These are phyloP conservation scores for Istiophorus platypterus DNA, from an alignment of 2,113 vertebrate species.

Conservation along the genomic window DNA sequence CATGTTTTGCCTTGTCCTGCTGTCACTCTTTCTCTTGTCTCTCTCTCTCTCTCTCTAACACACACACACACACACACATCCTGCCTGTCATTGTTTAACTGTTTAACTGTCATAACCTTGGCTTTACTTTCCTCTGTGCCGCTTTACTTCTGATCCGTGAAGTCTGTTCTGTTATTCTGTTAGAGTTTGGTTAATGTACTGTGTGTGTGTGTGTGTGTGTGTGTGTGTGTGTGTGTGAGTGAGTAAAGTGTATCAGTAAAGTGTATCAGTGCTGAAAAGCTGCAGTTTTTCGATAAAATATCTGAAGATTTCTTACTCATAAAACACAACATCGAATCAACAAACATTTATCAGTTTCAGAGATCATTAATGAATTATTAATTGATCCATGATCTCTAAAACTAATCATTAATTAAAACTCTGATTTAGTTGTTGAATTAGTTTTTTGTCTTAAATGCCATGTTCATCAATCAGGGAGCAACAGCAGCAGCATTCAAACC, in stretches of 20 bases:
- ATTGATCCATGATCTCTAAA: no score
- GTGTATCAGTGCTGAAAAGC: no score
- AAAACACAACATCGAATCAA: no score
- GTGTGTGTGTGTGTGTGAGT: no score
- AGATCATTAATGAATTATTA: neutral
- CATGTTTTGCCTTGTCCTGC: slow-evolving; percentile 45
- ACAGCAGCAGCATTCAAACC: no score
- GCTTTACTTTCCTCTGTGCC: slow-evolving; percentile 36
- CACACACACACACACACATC: slow-evolving; percentile 16
- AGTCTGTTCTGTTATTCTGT: slow-evolving; percentile 2
- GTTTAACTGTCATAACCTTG: slow-evolving; percentile 29
- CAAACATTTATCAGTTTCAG: no score
- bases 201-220: neutral
- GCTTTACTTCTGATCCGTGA: slow-evolving; percentile 5
- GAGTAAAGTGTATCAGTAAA: no score
- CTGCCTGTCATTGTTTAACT: slow-evolving; percentile 38
- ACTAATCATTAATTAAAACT: no score
- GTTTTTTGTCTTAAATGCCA: neutral
- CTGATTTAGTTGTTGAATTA: neutral
- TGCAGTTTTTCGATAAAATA: no score
- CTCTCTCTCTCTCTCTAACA: neutral
- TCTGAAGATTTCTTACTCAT: no score
- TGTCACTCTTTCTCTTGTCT: slow-evolving; percentile 25
- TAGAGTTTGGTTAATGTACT: neutral
- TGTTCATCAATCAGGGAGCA: no score